Percentiles rank a stretch among this genome's conserved stretches.
Evolutionary conservation across 2,888 invertebrate species (phyloP).

Genomic region (Aphidoletes aphidimyza): DNA sequence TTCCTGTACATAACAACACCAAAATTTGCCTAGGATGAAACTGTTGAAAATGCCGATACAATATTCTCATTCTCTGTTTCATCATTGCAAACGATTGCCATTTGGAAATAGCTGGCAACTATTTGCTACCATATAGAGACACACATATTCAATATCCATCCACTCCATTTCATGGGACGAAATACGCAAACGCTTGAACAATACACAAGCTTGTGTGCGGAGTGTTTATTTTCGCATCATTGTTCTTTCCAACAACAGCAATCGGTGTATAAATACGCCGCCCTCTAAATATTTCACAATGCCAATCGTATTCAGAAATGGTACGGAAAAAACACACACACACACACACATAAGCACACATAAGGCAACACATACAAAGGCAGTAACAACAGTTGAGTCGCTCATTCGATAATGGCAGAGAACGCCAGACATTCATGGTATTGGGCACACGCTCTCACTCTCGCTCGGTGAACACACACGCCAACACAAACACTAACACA

Average conservation of each 20-base stretch:
- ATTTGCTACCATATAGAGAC: too few species aligned
- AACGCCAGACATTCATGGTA: neutral
- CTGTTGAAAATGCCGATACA: too few species aligned
- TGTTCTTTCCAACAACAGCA: slow-evolving; percentile 46
- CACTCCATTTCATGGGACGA: neutral
- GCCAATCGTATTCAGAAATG: slow-evolving; percentile 46
- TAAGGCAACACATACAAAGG: neutral
- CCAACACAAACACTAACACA: neutral
- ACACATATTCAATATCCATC: neutral
- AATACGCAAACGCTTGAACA: slow-evolving; percentile 41
- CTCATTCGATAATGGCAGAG: neutral
- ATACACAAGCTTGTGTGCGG: slow-evolving; percentile 42
- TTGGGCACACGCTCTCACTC: neutral
- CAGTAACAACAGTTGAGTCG: neutral
- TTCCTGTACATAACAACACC: too few species aligned
- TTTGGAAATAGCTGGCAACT: too few species aligned
- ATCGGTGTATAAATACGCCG: slow-evolving; percentile 47
- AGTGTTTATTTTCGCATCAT: slow-evolving; percentile 49
- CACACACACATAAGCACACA: neutral
- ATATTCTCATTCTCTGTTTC: too few species aligned
- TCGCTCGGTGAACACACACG: neutral
- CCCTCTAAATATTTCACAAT: slow-evolving; percentile 50
- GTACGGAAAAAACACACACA: slow-evolving; percentile 7
- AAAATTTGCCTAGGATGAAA: too few species aligned
- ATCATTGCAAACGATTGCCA: too few species aligned